These are phyloP conservation scores for Carassius auratus DNA, from an alignment of 2,113 vertebrate species.

Conservation along the genomic window DNA sequence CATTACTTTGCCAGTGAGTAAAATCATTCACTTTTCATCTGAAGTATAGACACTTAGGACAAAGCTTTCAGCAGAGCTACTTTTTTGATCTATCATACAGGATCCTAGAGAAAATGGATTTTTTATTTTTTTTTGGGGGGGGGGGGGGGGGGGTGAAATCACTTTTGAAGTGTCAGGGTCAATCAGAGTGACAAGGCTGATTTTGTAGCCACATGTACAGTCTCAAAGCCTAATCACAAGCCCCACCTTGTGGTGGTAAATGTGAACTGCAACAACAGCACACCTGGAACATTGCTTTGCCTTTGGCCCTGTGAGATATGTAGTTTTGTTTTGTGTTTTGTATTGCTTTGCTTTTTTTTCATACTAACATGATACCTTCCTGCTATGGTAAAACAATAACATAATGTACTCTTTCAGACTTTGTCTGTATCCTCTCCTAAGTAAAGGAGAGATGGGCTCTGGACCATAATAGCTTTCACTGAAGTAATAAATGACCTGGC, in stretches of 20 bases:
- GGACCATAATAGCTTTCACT: constrained; percentile 49
- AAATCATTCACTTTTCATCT: constrained; percentile 6
- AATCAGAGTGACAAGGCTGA: background rate
- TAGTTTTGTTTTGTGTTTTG: background rate
- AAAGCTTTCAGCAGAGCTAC: constrained; percentile 8
- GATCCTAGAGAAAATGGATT: background rate
- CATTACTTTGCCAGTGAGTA: constrained; percentile 12
- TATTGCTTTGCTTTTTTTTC: background rate
- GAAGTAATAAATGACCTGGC: constrained; percentile 62
- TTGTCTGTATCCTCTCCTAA: background rate
- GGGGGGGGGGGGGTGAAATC: background rate
- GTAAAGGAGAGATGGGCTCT: constrained; percentile 19
- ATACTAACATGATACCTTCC: background rate
- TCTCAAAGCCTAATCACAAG: constrained; percentile 39
- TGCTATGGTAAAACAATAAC: background rate
- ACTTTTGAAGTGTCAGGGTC: constrained; percentile 8
- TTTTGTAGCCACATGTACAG: background rate
- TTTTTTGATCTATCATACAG: background rate
- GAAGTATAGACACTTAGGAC: background rate
- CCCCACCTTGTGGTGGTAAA: constrained; percentile 67
- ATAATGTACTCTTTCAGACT: background rate
- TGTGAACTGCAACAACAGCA: constrained; percentile 48
- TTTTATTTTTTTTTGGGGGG: background rate
- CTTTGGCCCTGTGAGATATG: background rate
- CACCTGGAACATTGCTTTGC: background rate